Conservation (phyloP, 2,888 invertebrate species). For the Apotomis betuletana region DNA sequence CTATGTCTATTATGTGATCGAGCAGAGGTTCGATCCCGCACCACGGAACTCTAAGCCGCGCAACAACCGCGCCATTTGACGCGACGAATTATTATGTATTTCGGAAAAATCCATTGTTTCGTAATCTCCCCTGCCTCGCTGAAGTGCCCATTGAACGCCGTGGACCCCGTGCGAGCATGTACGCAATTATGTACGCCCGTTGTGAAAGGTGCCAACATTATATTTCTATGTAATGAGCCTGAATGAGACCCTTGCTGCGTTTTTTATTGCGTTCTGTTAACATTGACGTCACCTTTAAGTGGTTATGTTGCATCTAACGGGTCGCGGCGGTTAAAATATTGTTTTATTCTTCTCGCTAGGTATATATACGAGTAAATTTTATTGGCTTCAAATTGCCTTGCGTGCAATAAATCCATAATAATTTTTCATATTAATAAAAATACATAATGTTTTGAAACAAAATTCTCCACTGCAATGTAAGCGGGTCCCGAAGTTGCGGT, state of each 20-base stretch:
- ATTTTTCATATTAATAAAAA: too few species aligned
- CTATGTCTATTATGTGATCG: too few species aligned
- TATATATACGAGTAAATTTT: background rate
- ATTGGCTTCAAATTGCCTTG: too few species aligned
- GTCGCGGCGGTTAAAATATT: conserved; percentile 18
- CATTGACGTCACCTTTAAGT: conserved; percentile 34
- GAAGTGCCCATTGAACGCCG: conserved; percentile 63
- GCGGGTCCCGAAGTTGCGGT: too few species aligned
- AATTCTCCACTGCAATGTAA: too few species aligned
- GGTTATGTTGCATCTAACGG: conserved; percentile 32
- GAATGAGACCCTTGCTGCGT: conserved; percentile 49
- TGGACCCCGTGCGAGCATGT: conserved; percentile 61
- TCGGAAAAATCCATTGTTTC: conserved; percentile 81
- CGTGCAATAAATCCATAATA: too few species aligned
- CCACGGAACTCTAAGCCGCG: conserved; percentile 67
- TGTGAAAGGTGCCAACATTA: conserved; percentile 65
- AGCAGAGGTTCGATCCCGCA: conserved; percentile 12
- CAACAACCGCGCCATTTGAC: conserved; percentile 76
- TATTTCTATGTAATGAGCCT: conserved; percentile 68
- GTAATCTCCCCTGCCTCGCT: conserved; percentile 76
- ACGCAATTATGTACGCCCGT: conserved; percentile 54
- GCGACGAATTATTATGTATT: conserved; percentile 82
- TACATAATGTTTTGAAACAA: too few species aligned
- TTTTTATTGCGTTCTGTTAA: conserved; percentile 37
- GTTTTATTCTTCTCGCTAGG: background rate